Base-by-base conservation (phyloP, 2,888 invertebrate species). In the Empis livida region DNA sequence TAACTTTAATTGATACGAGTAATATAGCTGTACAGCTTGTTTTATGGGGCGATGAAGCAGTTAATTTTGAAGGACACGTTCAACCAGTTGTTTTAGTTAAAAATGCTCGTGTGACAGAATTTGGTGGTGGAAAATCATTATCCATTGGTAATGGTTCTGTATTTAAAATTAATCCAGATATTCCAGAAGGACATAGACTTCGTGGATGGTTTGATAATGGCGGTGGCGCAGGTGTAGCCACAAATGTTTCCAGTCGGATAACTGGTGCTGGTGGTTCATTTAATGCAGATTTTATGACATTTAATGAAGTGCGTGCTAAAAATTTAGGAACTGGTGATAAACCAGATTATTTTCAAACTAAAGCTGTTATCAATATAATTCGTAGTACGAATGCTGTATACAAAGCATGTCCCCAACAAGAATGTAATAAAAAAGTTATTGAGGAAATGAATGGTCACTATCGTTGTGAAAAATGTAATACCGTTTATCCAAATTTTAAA, bases 391-490 rank as follows among this genome's bases (percentile, higher is more conserved):
- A 90, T 65, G 79, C 84, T 5, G 70, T 92, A 46, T 99, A 99
- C 70, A 86, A 86, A 71, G 87, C 96, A 0, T 99, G 99, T 57
- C 87, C 94, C 0, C 76, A 78, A 44, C 79, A 84, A 2, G 80
- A 80, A 45, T 99, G 99, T 69, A 94, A 95, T 65, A 99, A 99
- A 70, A 99, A 99, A 69, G 74, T 96, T 0, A 72, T 91, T 10
- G 94, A 96, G 65, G 79, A 84, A 60, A 83, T 84, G 53, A 91
- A 91, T 60, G 91, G 90, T 0, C 75, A 82, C 62, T 97, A 80
- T 69, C 76, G 92, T 45, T 99, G 99, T 68, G 97, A 97, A 66
- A 97, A 97, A 68, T 99, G 99, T 65, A 80, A 83, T 59, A 74
- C 79, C 46, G 89, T 90, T 54, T 88, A 77, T 63, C 81, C 85